Conservation (phyloP, 1,140 invertebrate genomes). For the Scaptomyza pallida region DNA sequence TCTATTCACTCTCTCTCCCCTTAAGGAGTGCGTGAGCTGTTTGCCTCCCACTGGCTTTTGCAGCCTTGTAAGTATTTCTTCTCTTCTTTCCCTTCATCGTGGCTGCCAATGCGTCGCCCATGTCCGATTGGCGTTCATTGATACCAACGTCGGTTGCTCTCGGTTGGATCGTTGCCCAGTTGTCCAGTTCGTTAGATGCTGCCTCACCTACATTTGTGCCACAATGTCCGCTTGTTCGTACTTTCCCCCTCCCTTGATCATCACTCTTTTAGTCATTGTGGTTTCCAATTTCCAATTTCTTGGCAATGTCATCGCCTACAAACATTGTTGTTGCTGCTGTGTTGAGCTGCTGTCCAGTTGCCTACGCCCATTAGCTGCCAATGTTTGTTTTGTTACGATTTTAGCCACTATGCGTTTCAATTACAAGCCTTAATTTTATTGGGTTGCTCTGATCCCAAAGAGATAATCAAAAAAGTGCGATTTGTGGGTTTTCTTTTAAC, state of each 20-base stretch:
- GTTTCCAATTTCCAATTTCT: constrained; percentile 60
- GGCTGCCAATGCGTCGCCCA: constrained; percentile 72
- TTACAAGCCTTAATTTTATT: constrained; percentile 74
- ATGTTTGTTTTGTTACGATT: constrained; percentile 38
- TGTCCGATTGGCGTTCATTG: constrained; percentile 75
- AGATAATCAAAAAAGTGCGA: constrained; percentile 26
- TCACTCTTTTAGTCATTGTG: constrained; percentile 27
- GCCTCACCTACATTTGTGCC: constrained; percentile 73
- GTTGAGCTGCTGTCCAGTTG: constrained; percentile 18
- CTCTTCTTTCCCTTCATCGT: constrained; percentile 6
- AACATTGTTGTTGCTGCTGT: constrained; percentile 36
- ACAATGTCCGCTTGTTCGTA: constrained; percentile 52
- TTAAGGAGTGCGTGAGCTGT: constrained; percentile 59
- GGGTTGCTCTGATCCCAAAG: constrained; percentile 52
- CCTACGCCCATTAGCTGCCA: constrained; percentile 45
- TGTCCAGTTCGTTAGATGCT: constrained; percentile 42
- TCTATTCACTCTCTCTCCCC: too few relatives aligned
- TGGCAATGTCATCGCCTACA: constrained; percentile 73
- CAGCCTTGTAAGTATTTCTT: too few relatives aligned
- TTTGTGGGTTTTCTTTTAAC: too few relatives aligned
- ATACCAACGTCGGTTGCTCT: constrained; percentile 48
- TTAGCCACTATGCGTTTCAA: constrained; percentile 73
- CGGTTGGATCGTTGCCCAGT: constrained; percentile 27
- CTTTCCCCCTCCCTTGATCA: background rate
- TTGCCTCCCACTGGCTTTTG: constrained; percentile 55